Percentiles rank a stretch among this genome's conserved stretches.
Conservation (phyloP, 1,140 invertebrate species). For the Mycetomoellerius zeteki region DNA sequence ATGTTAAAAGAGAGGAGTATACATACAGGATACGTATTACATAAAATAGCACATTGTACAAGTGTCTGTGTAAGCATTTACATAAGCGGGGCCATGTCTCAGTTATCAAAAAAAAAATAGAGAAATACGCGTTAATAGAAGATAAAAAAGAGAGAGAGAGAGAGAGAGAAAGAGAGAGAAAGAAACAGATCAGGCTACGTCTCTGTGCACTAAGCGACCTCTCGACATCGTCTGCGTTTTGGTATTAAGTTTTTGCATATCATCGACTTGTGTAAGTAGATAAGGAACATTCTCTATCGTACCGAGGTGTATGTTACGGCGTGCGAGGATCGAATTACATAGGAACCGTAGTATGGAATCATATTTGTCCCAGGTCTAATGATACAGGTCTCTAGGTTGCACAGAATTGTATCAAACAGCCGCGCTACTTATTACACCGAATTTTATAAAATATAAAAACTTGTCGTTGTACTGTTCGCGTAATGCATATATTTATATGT, state of each 20-base stretch:
- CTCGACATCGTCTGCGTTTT: slow-evolving; percentile 13
- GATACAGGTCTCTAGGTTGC: slow-evolving; percentile 48
- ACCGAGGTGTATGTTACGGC: slow-evolving; percentile 25
- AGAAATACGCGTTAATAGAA: slow-evolving; percentile 23
- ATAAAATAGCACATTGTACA: slow-evolving; percentile 64
- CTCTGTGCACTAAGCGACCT: slow-evolving; percentile 61
- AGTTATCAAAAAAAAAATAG: background rate
- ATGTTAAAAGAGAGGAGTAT: slow-evolving; percentile 40
- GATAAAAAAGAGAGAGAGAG: background rate
- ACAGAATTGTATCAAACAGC: slow-evolving; percentile 71
- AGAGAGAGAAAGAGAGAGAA: background rate
- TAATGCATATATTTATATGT: slow-evolving; percentile 43
- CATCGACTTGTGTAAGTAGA: background rate
- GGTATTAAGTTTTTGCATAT: background rate
- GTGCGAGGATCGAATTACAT: slow-evolving; percentile 21
- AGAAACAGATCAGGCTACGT: slow-evolving; percentile 42
- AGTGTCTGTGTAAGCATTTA: slow-evolving; percentile 63
- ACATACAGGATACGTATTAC: slow-evolving; percentile 58
- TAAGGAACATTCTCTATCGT: slow-evolving; percentile 9
- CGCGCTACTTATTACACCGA: slow-evolving; percentile 68
- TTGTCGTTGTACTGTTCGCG: slow-evolving; percentile 76
- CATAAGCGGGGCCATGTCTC: slow-evolving; percentile 11
- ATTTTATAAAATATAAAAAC: slow-evolving; percentile 77
- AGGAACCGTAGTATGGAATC: slow-evolving; percentile 49
- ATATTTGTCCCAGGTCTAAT: slow-evolving; percentile 43